A percentile compares a stretch with the other conserved stretches of the same genome.
phyloP scores from a whole-genome alignment of 2,797 vertebrate species.

The Lepilemur septentrionalis region DNA sequence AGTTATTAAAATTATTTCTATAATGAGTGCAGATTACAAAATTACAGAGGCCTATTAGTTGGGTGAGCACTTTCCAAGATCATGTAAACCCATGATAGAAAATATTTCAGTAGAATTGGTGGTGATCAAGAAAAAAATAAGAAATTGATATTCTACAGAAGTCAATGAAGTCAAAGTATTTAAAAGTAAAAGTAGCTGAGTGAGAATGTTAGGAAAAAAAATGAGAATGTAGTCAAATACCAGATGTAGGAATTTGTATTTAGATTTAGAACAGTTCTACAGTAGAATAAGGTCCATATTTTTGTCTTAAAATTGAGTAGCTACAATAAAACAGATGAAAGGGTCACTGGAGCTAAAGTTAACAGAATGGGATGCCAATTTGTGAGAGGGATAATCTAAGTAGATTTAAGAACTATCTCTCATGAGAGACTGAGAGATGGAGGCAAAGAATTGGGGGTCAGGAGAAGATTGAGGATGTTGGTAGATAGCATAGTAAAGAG shows the following conservation, averaged over 20 bases:
- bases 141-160: neutral
- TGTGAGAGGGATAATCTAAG: neutral
- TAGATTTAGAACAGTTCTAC: neutral
- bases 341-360: neutral
- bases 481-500: neutral
- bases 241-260: neutral
- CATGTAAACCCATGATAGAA: neutral
- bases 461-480: neutral
- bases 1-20: neutral
- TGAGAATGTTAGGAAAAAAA: neutral
- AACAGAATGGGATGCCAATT: neutral
- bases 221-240: neutral
- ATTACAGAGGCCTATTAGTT: neutral
- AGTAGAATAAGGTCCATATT: neutral
- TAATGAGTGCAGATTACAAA: neutral
- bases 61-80: neutral
- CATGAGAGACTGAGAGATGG: neutral
- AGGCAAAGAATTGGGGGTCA: neutral
- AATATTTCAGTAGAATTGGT: neutral
- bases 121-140: neutral
- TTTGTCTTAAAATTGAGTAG: neutral
- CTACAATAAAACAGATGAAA: neutral
- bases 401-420: neutral
- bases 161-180: neutral
- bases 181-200: neutral